A percentile compares a stretch with the other conserved stretches of the same genome.
Conservation (phyloP, 2,888 invertebrate genomes). For the Drosophila buzzatii region DNA sequence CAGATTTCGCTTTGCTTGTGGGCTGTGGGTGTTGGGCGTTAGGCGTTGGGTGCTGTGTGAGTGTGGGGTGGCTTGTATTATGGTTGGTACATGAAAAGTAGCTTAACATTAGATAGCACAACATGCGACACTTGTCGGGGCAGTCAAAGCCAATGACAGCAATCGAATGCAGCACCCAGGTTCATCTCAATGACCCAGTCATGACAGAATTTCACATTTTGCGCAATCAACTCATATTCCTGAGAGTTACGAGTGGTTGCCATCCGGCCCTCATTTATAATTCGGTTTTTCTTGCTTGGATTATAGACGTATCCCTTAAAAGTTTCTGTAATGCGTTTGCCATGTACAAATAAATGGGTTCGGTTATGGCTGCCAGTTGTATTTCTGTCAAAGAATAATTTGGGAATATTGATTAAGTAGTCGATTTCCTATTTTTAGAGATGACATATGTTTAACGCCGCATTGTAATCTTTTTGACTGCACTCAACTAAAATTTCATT, state of each 20-base stretch:
- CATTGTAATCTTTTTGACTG: not conserved
- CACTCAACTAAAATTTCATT: not conserved
- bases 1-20: slow-evolving; percentile 34
- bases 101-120: slow-evolving; percentile 71
- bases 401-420: slow-evolving; percentile 9
- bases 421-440: not conserved
- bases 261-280: slow-evolving; percentile 39
- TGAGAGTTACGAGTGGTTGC: not conserved
- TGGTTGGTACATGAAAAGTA: slow-evolving; percentile 73
- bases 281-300: slow-evolving; percentile 43
- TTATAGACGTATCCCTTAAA: not conserved
- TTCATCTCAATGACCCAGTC: slow-evolving; percentile 29
- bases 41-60: not conserved
- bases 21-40: slow-evolving; percentile 12
- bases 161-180: slow-evolving; percentile 40
- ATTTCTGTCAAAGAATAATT: slow-evolving; percentile 1
- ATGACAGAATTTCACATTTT: slow-evolving; percentile 20
- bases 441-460: not conserved
- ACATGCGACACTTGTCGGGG: slow-evolving; percentile 71
- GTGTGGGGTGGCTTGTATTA: slow-evolving; percentile 1
- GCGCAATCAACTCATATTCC: slow-evolving; percentile 17
- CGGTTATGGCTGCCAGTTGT: not conserved
- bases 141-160: slow-evolving; percentile 62
- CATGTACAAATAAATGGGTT: slow-evolving; percentile 16
- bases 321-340: slow-evolving; percentile 7